phyloP scores from a whole-genome alignment of 2,888 invertebrate genomes.

The Charanyca ferruginea region DNA sequence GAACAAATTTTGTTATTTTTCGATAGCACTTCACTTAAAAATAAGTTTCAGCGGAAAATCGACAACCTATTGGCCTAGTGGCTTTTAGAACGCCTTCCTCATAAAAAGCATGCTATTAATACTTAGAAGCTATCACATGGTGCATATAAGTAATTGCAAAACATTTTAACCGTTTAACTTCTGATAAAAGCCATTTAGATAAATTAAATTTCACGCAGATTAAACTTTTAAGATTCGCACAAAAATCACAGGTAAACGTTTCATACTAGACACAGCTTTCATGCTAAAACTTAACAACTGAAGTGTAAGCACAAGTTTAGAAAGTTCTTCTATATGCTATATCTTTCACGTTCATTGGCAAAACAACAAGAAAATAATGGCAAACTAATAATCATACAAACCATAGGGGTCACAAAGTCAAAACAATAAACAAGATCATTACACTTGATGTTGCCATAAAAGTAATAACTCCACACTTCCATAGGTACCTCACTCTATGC shows the following conservation, averaged over 20 bases:
- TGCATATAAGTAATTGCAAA: constrained; percentile 25
- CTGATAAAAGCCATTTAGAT: constrained; percentile 78
- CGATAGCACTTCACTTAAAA: background rate
- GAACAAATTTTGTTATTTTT: constrained; percentile 18
- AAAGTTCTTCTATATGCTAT: constrained; percentile 39
- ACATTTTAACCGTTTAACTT: constrained; percentile 59
- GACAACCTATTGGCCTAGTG: constrained; percentile 38
- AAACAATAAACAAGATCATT: constrained; percentile 33
- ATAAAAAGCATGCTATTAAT: constrained; percentile 33
- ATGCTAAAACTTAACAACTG: constrained; percentile 44
- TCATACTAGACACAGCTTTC: constrained; percentile 28
- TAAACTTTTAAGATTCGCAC: constrained; percentile 74
- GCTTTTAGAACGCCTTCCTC: background rate
- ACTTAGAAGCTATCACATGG: constrained; percentile 17
- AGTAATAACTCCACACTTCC: background rate
- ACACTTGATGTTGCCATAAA: constrained; percentile 23
- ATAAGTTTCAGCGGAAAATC: constrained; percentile 15
- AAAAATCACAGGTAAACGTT: constrained; percentile 67
- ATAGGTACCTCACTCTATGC: constrained; percentile 9
- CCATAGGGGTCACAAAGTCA: constrained; percentile 25
- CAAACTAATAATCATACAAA: constrained; percentile 9
- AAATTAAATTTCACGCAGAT: constrained; percentile 86
- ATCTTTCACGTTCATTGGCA: constrained; percentile 7
- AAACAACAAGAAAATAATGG: background rate
- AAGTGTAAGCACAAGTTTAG: constrained; percentile 30